Conservation (phyloP, 2,888 invertebrate species). For the Cylindroiulus punctatus region DNA sequence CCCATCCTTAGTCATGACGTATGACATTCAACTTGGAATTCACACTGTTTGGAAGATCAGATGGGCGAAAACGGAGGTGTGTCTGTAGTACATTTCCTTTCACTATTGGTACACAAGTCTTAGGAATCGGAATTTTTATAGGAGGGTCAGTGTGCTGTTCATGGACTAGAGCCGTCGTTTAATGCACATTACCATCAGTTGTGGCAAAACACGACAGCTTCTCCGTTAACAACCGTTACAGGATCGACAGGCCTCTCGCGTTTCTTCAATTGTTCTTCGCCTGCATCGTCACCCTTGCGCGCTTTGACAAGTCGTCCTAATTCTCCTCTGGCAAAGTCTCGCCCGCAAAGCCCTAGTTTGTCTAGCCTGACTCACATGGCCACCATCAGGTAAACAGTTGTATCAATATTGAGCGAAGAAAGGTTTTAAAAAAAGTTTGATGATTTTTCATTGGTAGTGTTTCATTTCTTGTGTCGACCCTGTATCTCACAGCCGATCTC, state of each 20-base stretch:
- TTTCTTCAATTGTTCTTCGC: neutral
- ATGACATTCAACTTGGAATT: slow-evolving; percentile 78
- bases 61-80: slow-evolving; percentile 78
- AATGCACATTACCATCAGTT: neutral
- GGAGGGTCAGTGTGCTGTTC: slow-evolving; percentile 29
- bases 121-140: neutral
- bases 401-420: no score
- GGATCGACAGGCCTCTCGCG: slow-evolving; percentile 24
- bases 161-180: slow-evolving; percentile 33
- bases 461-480: no score
- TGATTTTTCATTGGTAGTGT: no score
- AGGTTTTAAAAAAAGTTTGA: no score
- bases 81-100: neutral
- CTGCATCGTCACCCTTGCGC: slow-evolving; percentile 29
- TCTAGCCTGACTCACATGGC: slow-evolving; percentile 61
- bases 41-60: slow-evolving; percentile 86
- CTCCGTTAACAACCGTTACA: neutral
- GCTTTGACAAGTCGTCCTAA: slow-evolving; percentile 60
- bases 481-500: slow-evolving; percentile 67
- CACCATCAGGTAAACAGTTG: slow-evolving; percentile 60
- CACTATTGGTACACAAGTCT: neutral
- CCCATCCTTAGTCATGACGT: slow-evolving; percentile 84
- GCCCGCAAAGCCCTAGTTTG: slow-evolving; percentile 61
- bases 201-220: neutral
- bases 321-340: slow-evolving; percentile 63